Percentiles rank a stretch among this genome's conserved stretches.
Evolutionary conservation across 1,140 invertebrate genomes (phyloP).

Genomic region (Schlechtendalia chinensis): DNA sequence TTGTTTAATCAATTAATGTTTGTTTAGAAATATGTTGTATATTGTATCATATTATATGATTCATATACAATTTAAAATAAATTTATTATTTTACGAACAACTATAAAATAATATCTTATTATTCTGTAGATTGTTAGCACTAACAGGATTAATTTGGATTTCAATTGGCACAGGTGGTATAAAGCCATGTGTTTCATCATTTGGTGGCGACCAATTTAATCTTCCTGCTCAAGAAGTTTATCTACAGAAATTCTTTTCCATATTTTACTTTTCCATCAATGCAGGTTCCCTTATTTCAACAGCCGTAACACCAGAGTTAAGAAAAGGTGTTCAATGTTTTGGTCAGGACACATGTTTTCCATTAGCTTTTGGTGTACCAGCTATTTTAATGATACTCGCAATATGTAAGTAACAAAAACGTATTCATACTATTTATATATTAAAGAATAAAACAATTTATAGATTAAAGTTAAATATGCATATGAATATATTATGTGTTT

Average conservation of each 20-base stretch:
- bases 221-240: conserved; percentile 74
- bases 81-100: not conserved
- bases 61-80: not conserved
- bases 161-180: conserved; percentile 94
- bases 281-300: conserved; percentile 87
- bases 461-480: no score
- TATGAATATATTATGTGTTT: not conserved
- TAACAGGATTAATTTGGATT: conserved; percentile 77
- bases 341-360: conserved; percentile 80
- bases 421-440: not conserved
- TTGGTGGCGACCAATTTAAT: conserved; percentile 95
- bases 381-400: conserved; percentile 80
- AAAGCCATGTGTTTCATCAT: conserved; percentile 94
- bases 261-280: conserved; percentile 94
- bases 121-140: conserved; percentile 66
- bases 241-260: conserved; percentile 82
- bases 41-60: no score
- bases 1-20: no score
- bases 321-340: conserved; percentile 80
- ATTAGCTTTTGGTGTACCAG: conserved; percentile 87
- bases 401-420: conserved; percentile 62
- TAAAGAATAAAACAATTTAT: no score
- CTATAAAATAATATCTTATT: not conserved
- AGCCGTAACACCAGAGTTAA: conserved; percentile 81
- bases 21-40: no score